Conservation (phyloP, 2,797 vertebrate species). For the Silurus lanzhouensis region DNA sequence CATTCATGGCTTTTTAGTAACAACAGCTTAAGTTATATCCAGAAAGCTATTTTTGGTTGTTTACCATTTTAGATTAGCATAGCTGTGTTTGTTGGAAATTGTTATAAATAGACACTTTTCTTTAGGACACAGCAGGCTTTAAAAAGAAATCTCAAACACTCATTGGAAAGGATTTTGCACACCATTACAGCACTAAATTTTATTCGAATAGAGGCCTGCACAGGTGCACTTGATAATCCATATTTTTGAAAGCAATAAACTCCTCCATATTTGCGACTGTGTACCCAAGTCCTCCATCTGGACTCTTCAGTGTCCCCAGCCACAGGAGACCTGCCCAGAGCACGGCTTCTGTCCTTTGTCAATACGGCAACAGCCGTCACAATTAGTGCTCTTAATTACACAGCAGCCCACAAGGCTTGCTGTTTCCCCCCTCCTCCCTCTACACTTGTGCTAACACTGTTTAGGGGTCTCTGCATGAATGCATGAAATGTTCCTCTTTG, state of each 20-base stretch:
- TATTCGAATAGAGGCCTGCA: conserved; percentile 12
- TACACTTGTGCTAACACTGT: conserved; percentile 1
- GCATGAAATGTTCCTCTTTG: conserved; percentile 27
- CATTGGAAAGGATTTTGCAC: conserved; percentile 7
- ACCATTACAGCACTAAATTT: not conserved
- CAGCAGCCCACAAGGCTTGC: conserved; percentile 31
- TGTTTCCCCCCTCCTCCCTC: conserved; percentile 2
- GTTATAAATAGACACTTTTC: not conserved
- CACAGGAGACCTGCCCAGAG: conserved; percentile 40
- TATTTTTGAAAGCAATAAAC: conserved; percentile 34
- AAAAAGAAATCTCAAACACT: not conserved
- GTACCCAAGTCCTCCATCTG: conserved; percentile 50
- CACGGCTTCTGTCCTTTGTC: conserved; percentile 47
- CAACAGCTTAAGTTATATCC: not conserved
- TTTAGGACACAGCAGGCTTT: not conserved
- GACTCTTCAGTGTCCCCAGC: conserved; percentile 32
- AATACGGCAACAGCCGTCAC: conserved; percentile 51
- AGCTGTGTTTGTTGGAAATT: not conserved
- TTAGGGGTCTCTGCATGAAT: conserved; percentile 9
- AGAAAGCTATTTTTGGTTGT: not conserved
- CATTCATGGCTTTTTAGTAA: conserved; percentile 5
- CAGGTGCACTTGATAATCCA: conserved; percentile 9
- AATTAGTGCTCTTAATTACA: conserved; percentile 61
- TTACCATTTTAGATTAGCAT: not conserved
- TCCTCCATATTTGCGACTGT: conserved; percentile 21